phyloP scores from a whole-genome alignment of 2,888 invertebrate genomes.

The Urechis unicinctus region DNA sequence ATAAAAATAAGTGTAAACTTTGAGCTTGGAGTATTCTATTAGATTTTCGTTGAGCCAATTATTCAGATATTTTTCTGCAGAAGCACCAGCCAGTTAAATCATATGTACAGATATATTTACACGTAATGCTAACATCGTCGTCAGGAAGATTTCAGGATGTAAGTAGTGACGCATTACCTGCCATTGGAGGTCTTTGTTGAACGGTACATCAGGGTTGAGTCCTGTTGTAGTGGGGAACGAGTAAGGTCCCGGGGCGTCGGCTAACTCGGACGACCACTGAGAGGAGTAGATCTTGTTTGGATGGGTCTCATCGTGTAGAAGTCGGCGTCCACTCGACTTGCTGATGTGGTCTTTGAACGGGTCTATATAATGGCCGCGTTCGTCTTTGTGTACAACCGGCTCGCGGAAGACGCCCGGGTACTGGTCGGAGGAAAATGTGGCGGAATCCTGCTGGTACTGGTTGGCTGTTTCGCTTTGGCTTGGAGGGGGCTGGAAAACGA shows the following conservation, averaged over 20 bases:
- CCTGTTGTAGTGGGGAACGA: constrained; percentile 21
- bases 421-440: constrained; percentile 9
- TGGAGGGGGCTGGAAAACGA: too few relatives aligned
- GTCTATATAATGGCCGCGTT: constrained; percentile 22
- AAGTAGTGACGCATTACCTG: too few relatives aligned
- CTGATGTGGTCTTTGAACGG: constrained; percentile 17
- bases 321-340: constrained; percentile 17
- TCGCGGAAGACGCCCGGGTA: constrained; percentile 20
- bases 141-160: too few relatives aligned
- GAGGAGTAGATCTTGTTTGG: constrained; percentile 25
- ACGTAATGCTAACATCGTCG: too few relatives aligned
- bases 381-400: constrained; percentile 16
- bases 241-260: constrained; percentile 19
- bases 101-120: too few relatives aligned
- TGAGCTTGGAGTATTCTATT: too few relatives aligned
- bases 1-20: too few relatives aligned
- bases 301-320: constrained; percentile 22
- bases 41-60: too few relatives aligned
- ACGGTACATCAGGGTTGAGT: constrained; percentile 19
- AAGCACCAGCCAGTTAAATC: too few relatives aligned
- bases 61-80: too few relatives aligned
- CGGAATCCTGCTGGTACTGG: too few relatives aligned
- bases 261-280: constrained; percentile 23
- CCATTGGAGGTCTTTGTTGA: constrained; percentile 21
- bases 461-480: too few relatives aligned